phyloP scores from a whole-genome alignment of 2,797 vertebrate species.

The Cephalopachus bancanus region DNA sequence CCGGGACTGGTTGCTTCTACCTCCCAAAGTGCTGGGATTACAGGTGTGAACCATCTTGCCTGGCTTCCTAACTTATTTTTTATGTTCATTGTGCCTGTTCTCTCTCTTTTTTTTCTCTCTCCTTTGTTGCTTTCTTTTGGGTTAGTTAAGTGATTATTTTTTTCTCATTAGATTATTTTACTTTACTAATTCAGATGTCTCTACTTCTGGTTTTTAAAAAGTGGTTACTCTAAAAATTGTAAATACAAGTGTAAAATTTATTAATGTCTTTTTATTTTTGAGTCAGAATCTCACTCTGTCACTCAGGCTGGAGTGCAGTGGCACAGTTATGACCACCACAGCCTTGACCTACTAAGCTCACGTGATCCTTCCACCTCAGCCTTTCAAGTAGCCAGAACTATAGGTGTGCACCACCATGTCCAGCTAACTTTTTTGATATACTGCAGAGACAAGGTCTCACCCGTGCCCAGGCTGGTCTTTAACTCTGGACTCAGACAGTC shows the following conservation, averaged over 20 bases:
- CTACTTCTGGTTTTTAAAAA: background rate
- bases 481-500: no score
- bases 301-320: no score
- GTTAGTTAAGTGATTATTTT: background rate
- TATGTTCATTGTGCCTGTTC: background rate
- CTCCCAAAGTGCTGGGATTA: background rate
- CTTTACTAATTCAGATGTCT: background rate
- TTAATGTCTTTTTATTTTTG: background rate
- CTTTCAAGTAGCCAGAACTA: no score
- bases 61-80: background rate
- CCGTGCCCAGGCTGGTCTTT: no score
- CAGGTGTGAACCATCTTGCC: background rate
- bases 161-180: background rate
- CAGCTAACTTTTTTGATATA: no score
- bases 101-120: background rate
- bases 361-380: no score
- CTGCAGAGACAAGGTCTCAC: no score
- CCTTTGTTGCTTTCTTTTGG: background rate
- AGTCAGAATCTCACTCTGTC: no score
- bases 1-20: background rate
- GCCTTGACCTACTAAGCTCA: no score
- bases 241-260: background rate
- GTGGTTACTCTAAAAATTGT: background rate
- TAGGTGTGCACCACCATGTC: no score
- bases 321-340: no score